A percentile compares a stretch with the other conserved stretches of the same genome.
phyloP scores from a whole-genome alignment of 1,140 invertebrate species.

The Lordiphosa clarofinis region DNA sequence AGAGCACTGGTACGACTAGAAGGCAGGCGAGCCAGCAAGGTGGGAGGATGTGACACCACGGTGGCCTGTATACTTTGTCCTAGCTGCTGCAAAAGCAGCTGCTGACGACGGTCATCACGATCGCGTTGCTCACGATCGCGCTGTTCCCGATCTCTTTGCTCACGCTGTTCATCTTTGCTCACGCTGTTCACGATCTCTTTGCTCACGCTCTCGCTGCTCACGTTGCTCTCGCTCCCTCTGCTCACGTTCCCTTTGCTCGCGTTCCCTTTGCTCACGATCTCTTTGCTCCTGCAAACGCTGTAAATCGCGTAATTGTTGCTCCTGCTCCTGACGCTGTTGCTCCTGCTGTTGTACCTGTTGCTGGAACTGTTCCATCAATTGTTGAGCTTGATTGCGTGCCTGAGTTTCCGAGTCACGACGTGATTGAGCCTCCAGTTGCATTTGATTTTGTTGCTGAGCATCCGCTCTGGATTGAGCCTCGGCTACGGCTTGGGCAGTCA shows the following conservation, averaged over 20 bases:
- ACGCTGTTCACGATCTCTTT: too few relatives aligned
- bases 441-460: constrained; percentile 51
- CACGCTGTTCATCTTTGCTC: too few relatives aligned
- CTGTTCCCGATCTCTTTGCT: constrained; percentile 25
- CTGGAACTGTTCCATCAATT: constrained; percentile 76
- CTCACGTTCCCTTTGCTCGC: constrained; percentile 33
- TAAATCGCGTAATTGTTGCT: constrained; percentile 59
- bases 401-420: constrained; percentile 61
- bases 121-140: constrained; percentile 28
- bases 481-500: constrained; percentile 66
- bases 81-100: constrained; percentile 33
- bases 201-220: too few relatives aligned
- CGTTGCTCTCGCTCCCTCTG: constrained; percentile 27
- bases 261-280: constrained; percentile 39
- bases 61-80: constrained; percentile 65
- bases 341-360: constrained; percentile 67
- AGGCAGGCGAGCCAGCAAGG: constrained; percentile 53
- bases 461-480: constrained; percentile 65
- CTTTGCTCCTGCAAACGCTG: constrained; percentile 47
- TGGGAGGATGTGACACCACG: constrained; percentile 67
- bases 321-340: constrained; percentile 64
- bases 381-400: constrained; percentile 66
- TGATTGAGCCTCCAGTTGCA: constrained; percentile 55
- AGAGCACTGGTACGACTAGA: constrained; percentile 27
- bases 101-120: constrained; percentile 33